Base-by-base conservation (phyloP, 2,797 vertebrate genomes). In the Hybognathus amarus region DNA sequence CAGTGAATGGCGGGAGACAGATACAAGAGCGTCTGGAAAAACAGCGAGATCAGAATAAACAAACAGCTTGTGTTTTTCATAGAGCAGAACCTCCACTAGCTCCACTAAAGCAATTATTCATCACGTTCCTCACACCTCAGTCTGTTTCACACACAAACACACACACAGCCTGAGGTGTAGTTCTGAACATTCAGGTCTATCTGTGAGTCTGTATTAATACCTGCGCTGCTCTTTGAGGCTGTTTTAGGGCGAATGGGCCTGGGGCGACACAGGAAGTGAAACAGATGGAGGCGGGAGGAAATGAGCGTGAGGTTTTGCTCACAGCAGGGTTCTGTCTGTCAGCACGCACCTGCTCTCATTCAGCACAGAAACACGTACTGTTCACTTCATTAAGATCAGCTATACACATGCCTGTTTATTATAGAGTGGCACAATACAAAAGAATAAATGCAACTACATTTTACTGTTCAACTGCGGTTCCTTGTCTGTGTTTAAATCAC, bases 81-180 rank as follows among this genome's bases (percentile, higher is more conserved):
- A 9, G 33, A 68, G 47, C 8, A 68, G 13, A 56, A 69, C 78
- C 36, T 42, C 50, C 50, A 17, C 36, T 40, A 42, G 38, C 36
- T 27, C 5, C 15, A 68, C 27, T 54, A 54, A 40, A 76, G 74
- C 74, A 76, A 76, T 79, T 80, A 80, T 80, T 80, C n/a, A 80
- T 80, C 6, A 27, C 6, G 36, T 40, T 40, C 18, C 54, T 63
- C 75, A 77, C n/a, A 68, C 17, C 69, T 80, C 67, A 36, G 18
- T 52, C 30, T 59, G 67, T 30, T 54, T 42, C 40, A 27, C n/a
- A 6, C 17, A 80, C 10, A 71, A 40, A 61, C 52, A 80, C 33
- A 63, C 79, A 63, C 79, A 61, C 67, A 47, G 12, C 67, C 67
- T 63, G 52, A 63, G 27, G 68, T 70, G 6, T 59, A 70, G 18